These are phyloP conservation scores for Danio choprae DNA, from an alignment of 2,797 vertebrate genomes.

Conservation along the genomic window DNA sequence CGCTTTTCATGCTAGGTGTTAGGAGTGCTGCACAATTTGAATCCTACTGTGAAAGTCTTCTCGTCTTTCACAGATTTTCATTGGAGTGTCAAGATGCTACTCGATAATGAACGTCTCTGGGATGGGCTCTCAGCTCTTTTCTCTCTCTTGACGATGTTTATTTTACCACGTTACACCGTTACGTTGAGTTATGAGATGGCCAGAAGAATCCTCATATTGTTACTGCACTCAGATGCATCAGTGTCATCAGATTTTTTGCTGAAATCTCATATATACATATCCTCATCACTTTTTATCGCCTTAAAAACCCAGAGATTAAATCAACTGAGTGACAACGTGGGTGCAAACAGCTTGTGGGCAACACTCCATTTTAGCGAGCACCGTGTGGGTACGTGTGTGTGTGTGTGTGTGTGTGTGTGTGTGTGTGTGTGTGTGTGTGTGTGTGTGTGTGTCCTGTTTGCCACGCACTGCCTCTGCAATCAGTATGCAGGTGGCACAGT, in stretches of 20 bases:
- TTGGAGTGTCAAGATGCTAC: constrained; percentile 8
- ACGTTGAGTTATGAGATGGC: background rate
- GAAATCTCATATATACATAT: constrained; percentile 30
- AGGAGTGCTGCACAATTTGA: constrained; percentile 1
- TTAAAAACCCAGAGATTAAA: constrained; percentile 60
- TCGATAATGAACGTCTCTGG: background rate
- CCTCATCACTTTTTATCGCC: constrained; percentile 37
- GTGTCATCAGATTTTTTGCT: constrained; percentile 27
- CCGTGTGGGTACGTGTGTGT: constrained; percentile 33
- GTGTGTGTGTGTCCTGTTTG: constrained; percentile 52
- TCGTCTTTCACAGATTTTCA: background rate
- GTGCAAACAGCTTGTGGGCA: constrained; percentile 57
- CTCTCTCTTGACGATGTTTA: constrained; percentile 9
- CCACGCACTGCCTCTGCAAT: constrained; percentile 64
- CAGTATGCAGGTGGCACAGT: constrained; percentile 70
- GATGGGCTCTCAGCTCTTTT: background rate
- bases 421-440: constrained; percentile 45
- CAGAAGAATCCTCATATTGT: constrained; percentile 22
- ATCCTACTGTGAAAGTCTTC: background rate
- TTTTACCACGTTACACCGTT: background rate
- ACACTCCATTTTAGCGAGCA: constrained; percentile 42
- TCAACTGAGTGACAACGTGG: constrained; percentile 52
- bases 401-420: constrained; percentile 53
- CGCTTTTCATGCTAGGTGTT: constrained; percentile 15
- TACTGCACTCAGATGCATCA: constrained; percentile 21